Evolutionary conservation across 2,113 vertebrate species (phyloP).

Genomic region (Microtus richardsoni): DNA sequence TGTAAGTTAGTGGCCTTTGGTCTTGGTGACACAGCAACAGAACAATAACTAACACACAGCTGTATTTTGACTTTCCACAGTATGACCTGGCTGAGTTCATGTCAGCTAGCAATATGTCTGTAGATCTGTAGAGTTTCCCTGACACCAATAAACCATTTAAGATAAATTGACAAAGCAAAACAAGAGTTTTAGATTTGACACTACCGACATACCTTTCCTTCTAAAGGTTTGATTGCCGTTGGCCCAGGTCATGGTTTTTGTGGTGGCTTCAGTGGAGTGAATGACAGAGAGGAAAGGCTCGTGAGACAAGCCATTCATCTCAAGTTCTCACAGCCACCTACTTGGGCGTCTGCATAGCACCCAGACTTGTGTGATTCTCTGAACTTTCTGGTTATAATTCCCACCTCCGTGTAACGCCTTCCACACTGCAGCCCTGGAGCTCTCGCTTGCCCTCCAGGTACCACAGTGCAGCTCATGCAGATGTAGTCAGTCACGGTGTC

Average conservation of each 20-base stretch:
- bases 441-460: background rate
- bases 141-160: background rate
- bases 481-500: accelerated
- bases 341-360: background rate
- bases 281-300: background rate
- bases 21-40: background rate
- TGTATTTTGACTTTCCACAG: background rate
- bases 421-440: background rate
- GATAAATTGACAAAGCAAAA: background rate
- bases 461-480: background rate
- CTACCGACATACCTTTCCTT: background rate
- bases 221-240: background rate
- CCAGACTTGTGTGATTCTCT: background rate
- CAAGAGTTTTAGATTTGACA: background rate
- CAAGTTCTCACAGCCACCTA: background rate
- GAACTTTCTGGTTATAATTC: background rate
- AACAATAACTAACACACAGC: background rate
- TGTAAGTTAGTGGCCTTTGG: background rate
- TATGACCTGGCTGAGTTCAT: background rate
- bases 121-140: background rate
- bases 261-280: background rate
- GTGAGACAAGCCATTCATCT: background rate
- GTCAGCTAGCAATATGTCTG: background rate
- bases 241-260: background rate
- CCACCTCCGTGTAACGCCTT: background rate